Conservation (phyloP, 2,888 invertebrate genomes). For the Acanthosepion esculentum region DNA sequence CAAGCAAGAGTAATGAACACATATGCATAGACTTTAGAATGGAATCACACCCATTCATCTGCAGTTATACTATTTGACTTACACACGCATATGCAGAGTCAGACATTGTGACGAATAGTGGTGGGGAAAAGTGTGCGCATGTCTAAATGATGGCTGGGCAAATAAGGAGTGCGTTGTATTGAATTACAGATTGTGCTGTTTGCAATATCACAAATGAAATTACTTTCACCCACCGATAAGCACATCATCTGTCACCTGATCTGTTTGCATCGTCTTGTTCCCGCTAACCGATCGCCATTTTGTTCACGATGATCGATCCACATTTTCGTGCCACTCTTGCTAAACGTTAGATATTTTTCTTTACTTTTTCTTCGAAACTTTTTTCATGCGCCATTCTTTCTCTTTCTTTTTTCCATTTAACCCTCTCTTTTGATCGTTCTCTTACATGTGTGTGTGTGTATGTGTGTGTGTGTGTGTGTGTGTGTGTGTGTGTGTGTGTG, state of each 20-base stretch:
- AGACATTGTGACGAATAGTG: neutral
- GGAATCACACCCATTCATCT: no score
- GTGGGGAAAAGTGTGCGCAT: neutral
- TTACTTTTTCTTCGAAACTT: neutral
- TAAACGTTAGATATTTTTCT: neutral
- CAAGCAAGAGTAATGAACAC: no score
- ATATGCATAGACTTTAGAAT: no score
- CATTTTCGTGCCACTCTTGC: neutral
- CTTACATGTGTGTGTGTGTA: no score
- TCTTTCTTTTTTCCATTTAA: neutral
- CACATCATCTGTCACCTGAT: constrained; percentile 13
- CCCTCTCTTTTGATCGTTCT: neutral
- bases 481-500: no score
- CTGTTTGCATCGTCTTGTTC: constrained; percentile 33
- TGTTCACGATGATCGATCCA: neutral
- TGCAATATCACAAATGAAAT: constrained; percentile 33
- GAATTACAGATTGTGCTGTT: constrained; percentile 4
- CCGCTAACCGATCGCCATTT: constrained; percentile 6
- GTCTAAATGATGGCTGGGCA: neutral
- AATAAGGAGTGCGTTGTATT: neutral
- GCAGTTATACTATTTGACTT: neutral
- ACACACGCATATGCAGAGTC: neutral
- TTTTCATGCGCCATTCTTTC: neutral
- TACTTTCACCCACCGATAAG: constrained; percentile 14
- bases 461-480: no score